phyloP scores from a whole-genome alignment of 2,113 vertebrate species.

The Ivindomyrus marchei region DNA sequence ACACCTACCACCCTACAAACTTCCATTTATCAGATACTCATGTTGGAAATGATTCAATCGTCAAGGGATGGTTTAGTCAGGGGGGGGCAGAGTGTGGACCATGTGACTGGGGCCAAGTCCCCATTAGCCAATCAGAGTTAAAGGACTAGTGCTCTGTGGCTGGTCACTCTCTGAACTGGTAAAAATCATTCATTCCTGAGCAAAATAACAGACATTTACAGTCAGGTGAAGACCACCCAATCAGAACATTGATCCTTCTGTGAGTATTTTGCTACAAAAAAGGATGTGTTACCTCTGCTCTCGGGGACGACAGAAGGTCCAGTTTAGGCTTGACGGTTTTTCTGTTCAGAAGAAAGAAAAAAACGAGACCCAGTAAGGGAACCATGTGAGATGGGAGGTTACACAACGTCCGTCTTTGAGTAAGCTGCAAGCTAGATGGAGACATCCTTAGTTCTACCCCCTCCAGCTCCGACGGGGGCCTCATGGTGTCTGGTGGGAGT shows the following conservation, averaged over 20 bases:
- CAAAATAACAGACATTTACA: not conserved
- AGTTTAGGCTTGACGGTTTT: constrained; percentile 57
- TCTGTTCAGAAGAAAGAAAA: constrained; percentile 39
- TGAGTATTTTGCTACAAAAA: not conserved
- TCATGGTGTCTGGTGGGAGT: not conserved
- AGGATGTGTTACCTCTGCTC: constrained; percentile 58
- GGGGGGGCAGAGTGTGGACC: not conserved
- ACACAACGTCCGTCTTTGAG: not conserved
- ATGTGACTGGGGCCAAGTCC: not conserved
- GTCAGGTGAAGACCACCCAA: not conserved
- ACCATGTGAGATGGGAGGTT: not conserved
- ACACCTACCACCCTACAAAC: not conserved
- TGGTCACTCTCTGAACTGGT: not conserved
- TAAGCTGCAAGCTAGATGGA: not conserved
- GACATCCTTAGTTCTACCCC: not conserved
- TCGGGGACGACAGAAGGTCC: constrained; percentile 63
- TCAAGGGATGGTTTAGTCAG: not conserved
- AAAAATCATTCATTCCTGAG: not conserved
- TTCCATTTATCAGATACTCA: not conserved
- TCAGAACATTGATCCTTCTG: not conserved
- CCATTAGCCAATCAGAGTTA: not conserved
- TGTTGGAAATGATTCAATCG: not conserved
- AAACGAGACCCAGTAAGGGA: not conserved
- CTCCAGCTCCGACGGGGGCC: not conserved
- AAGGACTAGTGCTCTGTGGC: not conserved